phyloP scores from a whole-genome alignment of 92 coral and sea anemone genomes.

The Parazoanthus atlanticus region DNA sequence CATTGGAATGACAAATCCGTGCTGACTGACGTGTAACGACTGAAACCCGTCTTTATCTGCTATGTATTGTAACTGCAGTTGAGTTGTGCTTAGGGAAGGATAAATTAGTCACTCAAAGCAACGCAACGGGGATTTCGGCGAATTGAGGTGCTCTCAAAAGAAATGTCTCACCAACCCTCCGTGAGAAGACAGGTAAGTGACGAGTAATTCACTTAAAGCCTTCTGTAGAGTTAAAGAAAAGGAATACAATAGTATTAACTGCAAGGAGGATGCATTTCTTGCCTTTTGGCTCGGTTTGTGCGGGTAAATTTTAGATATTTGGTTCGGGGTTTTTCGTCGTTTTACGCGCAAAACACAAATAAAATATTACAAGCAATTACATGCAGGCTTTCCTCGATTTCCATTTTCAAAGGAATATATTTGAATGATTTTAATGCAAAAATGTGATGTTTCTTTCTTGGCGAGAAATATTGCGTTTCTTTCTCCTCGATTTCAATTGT shows the following conservation, averaged over 20 bases:
- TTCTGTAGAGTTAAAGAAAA: background rate
- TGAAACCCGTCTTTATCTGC: background rate
- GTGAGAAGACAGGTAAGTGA: constrained; percentile 17
- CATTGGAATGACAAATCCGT: background rate
- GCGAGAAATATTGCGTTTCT: background rate
- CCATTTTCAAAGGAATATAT: background rate
- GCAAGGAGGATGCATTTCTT: background rate
- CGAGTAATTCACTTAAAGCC: background rate
- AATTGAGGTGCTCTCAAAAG: background rate
- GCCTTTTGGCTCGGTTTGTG: background rate
- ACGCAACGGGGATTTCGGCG: constrained; percentile 25
- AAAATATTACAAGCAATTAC: background rate
- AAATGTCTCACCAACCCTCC: constrained; percentile 38
- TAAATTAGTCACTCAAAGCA: background rate
- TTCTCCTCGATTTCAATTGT: background rate
- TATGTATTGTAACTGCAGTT: background rate
- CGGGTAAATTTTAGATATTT: background rate
- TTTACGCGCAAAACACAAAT: background rate
- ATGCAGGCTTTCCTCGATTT: background rate
- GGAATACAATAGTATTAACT: background rate
- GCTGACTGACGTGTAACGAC: background rate
- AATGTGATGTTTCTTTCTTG: background rate
- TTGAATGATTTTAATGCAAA: background rate
- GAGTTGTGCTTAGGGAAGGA: background rate
- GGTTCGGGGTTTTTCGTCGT: background rate